Evolutionary conservation across 2,113 vertebrate genomes (phyloP).

Genomic region (Otolemur garnettii): DNA sequence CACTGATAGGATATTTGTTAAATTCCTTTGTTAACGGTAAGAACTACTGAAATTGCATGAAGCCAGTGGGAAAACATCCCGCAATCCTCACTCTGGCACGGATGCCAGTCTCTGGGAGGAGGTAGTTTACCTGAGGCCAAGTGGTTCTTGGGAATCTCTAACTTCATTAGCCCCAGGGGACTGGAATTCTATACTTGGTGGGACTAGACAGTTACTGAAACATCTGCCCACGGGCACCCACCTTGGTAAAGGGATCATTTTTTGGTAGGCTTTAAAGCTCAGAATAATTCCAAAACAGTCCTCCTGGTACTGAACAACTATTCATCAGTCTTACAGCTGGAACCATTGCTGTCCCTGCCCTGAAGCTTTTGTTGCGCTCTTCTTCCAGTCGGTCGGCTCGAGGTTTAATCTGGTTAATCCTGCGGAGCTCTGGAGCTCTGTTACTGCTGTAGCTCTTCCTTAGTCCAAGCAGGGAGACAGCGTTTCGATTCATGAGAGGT

Average conservation of each 20-base stretch:
- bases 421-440: neutral
- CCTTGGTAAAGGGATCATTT: neutral
- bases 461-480: neutral
- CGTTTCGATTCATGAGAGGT: neutral
- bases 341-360: neutral
- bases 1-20: conserved; percentile 62
- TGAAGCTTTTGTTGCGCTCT: neutral
- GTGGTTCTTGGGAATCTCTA: conserved; percentile 58
- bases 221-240: neutral
- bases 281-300: conserved; percentile 48
- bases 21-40: conserved; percentile 56
- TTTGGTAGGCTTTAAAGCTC: conserved; percentile 34
- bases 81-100: conserved; percentile 6
- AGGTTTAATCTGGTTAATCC: conserved; percentile 37
- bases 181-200: neutral
- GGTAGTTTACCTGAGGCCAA: conserved; percentile 52
- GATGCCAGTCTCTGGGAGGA: conserved; percentile 46
- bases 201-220: neutral
- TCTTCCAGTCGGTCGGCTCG: conserved; percentile 6
- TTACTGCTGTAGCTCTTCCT: neutral
- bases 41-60: conserved; percentile 41
- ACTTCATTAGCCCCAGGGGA: conserved; percentile 42
- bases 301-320: neutral
- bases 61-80: conserved; percentile 35
- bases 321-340: neutral